Evolutionary conservation across 2,113 vertebrate genomes (phyloP).

Genomic region (Heterotis niloticus): DNA sequence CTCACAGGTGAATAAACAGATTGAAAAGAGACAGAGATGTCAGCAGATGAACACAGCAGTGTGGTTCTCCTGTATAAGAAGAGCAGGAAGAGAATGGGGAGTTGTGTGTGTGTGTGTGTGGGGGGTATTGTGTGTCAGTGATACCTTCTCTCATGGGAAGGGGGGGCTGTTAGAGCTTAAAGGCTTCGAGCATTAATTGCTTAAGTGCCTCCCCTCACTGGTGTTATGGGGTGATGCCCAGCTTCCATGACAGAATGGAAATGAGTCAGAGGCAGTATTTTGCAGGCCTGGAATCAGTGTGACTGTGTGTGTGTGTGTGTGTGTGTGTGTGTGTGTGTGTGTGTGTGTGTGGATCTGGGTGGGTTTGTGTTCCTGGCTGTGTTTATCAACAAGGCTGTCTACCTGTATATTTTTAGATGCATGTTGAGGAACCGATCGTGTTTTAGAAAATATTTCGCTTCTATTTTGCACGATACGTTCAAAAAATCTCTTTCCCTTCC

Average conservation of each 20-base stretch:
- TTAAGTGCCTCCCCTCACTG: no score
- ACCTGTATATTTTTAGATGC: not conserved
- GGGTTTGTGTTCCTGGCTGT: not conserved
- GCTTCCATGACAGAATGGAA: not conserved
- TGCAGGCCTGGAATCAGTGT: not conserved
- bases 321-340: not conserved
- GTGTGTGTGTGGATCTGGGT: not conserved
- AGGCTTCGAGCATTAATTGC: no score
- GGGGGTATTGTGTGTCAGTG: no score
- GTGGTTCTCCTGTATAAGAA: not conserved
- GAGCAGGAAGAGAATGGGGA: no score
- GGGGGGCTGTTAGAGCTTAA: no score
- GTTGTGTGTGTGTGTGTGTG: no score
- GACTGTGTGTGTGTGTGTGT: conserved; percentile 9
- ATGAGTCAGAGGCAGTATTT: not conserved
- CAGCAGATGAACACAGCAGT: not conserved
- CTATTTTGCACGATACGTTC: not conserved
- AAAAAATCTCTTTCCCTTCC: not conserved
- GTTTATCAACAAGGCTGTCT: not conserved
- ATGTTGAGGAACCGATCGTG: not conserved
- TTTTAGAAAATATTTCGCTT: not conserved
- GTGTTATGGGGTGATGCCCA: no score
- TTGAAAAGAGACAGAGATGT: not conserved
- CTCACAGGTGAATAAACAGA: not conserved
- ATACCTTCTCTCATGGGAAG: no score